Evolutionary conservation across 2,797 vertebrate species (phyloP).

Genomic region (Spondyliosoma cantharus): DNA sequence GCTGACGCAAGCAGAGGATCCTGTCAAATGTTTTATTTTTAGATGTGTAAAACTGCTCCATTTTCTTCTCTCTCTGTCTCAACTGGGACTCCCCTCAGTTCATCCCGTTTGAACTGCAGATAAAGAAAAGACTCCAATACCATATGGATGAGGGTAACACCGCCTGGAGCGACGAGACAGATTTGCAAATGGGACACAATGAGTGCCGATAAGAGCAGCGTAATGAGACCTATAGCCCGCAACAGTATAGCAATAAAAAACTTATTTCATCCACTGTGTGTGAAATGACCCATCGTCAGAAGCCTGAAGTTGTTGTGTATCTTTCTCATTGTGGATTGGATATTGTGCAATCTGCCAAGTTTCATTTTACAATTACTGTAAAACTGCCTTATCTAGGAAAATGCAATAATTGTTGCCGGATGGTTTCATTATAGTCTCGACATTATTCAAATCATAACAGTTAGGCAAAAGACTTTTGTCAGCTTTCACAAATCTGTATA

Average conservation of each 20-base stretch:
- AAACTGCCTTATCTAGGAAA: constrained; percentile 29
- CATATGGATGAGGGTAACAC: constrained; percentile 46
- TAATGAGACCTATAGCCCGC: constrained; percentile 36
- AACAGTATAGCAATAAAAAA: constrained; percentile 16
- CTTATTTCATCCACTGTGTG: background rate
- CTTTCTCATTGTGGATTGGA: constrained; percentile 13
- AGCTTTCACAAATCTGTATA: constrained; percentile 6
- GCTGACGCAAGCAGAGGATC: constrained; percentile 74
- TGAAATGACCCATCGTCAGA: constrained; percentile 32
- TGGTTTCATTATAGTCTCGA: background rate
- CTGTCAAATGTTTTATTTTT: constrained; percentile 83
- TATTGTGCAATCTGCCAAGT: constrained; percentile 29
- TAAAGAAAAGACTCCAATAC: constrained; percentile 60
- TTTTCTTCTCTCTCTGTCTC: constrained; percentile 64
- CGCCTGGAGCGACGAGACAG: constrained; percentile 52
- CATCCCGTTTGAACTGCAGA: constrained; percentile 63
- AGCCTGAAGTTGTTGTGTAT: constrained; percentile 16
- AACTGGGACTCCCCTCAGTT: constrained; percentile 68
- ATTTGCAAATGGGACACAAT: constrained; percentile 59
- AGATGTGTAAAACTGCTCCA: constrained; percentile 78
- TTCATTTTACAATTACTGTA: constrained; percentile 34
- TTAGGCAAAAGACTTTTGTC: background rate
- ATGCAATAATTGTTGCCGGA: constrained; percentile 16
- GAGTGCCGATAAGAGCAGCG: constrained; percentile 21
- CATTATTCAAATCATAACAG: constrained; percentile 6